Percentiles rank a stretch among this genome's conserved stretches.
Conservation (phyloP, 2,113 vertebrate species). For the Nestor notabilis region DNA sequence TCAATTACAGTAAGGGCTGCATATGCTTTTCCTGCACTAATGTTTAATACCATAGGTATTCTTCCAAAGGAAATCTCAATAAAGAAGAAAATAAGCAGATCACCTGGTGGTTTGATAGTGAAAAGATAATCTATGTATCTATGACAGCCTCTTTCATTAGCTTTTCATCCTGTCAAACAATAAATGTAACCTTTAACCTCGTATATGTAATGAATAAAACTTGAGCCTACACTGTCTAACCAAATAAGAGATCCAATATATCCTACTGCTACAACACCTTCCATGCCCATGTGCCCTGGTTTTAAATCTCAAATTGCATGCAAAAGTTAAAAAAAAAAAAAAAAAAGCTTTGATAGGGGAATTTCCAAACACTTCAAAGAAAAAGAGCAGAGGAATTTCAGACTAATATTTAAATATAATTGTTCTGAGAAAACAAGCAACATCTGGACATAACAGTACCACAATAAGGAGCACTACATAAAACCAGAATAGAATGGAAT, state of each 20-base stretch:
- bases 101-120: slow-evolving; percentile 37
- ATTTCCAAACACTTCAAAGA: neutral
- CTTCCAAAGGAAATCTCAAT: slow-evolving; percentile 31
- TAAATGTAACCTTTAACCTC: slow-evolving; percentile 66
- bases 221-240: slow-evolving; percentile 35
- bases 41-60: neutral
- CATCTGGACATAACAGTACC: neutral
- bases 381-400: neutral
- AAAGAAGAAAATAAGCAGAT: slow-evolving; percentile 62
- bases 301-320: slow-evolving; percentile 9
- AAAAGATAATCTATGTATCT: slow-evolving; percentile 64
- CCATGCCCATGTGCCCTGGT: neutral
- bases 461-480: neutral
- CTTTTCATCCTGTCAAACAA: slow-evolving; percentile 64
- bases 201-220: slow-evolving; percentile 52
- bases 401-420: neutral
- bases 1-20: neutral
- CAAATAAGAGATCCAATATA: slow-evolving; percentile 21
- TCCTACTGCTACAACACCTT: neutral
- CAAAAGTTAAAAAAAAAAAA: neutral
- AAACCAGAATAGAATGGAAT: neutral
- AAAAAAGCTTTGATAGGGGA: neutral
- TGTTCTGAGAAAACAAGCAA: neutral
- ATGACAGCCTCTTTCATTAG: slow-evolving; percentile 61
- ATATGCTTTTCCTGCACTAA: neutral